These are phyloP conservation scores for Diceros bicornis DNA, from an alignment of 2,797 vertebrate species.

Conservation along the genomic window DNA sequence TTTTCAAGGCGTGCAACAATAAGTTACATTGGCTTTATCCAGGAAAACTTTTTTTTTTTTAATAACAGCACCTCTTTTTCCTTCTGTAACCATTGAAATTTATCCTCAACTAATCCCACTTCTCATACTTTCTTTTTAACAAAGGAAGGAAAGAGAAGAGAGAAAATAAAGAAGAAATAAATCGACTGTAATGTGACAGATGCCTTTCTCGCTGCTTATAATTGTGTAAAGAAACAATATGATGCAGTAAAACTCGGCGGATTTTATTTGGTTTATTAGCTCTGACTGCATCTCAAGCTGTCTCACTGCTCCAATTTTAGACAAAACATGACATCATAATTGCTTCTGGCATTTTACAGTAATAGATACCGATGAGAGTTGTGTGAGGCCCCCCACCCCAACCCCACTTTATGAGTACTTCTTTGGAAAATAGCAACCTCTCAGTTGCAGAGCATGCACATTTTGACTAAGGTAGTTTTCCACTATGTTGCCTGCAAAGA, in stretches of 20 bases:
- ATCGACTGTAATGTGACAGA: conserved; percentile 77
- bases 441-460: conserved; percentile 65
- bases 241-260: conserved; percentile 60
- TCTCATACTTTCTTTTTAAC: conserved; percentile 64
- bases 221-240: conserved; percentile 76
- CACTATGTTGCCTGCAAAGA: conserved; percentile 64
- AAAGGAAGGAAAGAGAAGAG: conserved; percentile 56
- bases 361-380: conserved; percentile 73
- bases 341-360: conserved; percentile 83
- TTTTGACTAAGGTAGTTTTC: conserved; percentile 63
- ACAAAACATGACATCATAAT: conserved; percentile 83
- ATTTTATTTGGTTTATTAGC: conserved; percentile 82
- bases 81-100: background rate
- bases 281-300: conserved; percentile 76
- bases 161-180: conserved; percentile 76
- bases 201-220: conserved; percentile 75
- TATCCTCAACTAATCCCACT: background rate
- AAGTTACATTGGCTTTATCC: background rate
- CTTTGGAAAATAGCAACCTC: conserved; percentile 75
- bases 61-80: background rate
- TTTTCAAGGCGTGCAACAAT: conserved; percentile 67
- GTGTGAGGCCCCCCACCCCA: background rate
- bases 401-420: conserved; percentile 43
- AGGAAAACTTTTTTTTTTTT: conserved; percentile 58
- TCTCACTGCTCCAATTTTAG: conserved; percentile 79